Percentiles rank a stretch among this genome's conserved stretches.
Evolutionary conservation across 2,113 vertebrate genomes (phyloP).

Genomic region (Tonatia bakeri): DNA sequence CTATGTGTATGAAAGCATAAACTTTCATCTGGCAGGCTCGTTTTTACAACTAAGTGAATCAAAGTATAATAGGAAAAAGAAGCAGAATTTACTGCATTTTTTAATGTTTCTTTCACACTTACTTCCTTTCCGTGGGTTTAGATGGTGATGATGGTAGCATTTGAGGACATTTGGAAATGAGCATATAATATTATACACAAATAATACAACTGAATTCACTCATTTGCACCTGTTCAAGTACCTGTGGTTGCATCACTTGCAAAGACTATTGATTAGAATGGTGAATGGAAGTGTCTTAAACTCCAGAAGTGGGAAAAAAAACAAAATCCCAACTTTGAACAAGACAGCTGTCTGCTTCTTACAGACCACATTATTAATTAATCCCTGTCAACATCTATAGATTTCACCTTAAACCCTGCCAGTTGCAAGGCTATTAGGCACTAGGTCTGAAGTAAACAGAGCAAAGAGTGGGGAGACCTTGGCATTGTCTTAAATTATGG

Average conservation of each 20-base stretch:
- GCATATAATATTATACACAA: not conserved
- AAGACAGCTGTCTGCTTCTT: conserved; percentile 39
- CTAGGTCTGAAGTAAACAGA: conserved; percentile 38
- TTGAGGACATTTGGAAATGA: conserved; percentile 16
- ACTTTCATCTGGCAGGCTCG: not conserved
- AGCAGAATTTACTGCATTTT: not conserved
- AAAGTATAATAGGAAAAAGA: not conserved
- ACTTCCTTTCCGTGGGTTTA: not conserved
- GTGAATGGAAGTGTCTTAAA: conserved; percentile 28
- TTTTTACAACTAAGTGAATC: not conserved
- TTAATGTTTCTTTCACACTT: not conserved
- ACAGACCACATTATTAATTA: conserved; percentile 60
- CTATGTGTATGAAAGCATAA: not conserved
- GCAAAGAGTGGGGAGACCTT: not conserved
- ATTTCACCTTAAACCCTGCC: conserved; percentile 51
- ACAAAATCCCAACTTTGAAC: not conserved
- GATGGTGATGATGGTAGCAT: not conserved
- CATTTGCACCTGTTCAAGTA: not conserved
- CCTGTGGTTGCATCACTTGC: not conserved
- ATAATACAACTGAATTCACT: not conserved
- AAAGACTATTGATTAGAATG: conserved; percentile 16
- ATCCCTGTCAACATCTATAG: conserved; percentile 49
- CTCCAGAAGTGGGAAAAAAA: conserved; percentile 28
- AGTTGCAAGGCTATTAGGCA: conserved; percentile 23
- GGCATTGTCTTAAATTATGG: conserved; percentile 45